Evolutionary conservation across 1,140 invertebrate genomes (phyloP).

Genomic region (Drosophila nasuta): DNA sequence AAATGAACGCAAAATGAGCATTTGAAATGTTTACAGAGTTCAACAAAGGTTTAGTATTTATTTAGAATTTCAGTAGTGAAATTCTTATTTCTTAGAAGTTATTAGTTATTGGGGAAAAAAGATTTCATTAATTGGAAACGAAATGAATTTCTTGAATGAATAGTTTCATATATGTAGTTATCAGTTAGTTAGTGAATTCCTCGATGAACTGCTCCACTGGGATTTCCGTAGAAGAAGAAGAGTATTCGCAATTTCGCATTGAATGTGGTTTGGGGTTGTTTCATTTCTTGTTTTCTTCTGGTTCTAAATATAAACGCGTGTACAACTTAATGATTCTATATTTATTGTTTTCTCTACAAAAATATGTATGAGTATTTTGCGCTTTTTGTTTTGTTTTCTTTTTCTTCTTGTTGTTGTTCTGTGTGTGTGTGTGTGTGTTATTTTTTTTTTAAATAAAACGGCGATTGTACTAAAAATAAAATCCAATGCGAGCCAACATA

Average conservation of each 20-base stretch:
- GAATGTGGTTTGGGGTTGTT: background rate
- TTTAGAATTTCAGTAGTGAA: no score
- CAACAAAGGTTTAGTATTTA: no score
- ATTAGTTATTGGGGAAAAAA: no score
- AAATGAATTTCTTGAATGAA: no score
- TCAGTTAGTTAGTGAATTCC: no score
- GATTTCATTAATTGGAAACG: no score
- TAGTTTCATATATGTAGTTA: no score
- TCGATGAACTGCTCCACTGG: no score
- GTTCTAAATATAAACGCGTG: conserved; percentile 83
- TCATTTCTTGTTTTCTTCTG: conserved; percentile 32
- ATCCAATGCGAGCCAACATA: conserved; percentile 22
- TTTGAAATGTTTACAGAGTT: no score
- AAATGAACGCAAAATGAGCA: no score
- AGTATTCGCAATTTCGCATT: conserved; percentile 14
- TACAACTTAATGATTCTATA: conserved; percentile 84
- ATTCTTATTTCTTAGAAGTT: no score
- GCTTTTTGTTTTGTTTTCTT: conserved; percentile 49
- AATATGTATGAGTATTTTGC: conserved; percentile 84
- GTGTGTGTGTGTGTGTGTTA: background rate
- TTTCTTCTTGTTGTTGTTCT: conserved; percentile 7
- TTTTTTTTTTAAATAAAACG: conserved; percentile 60
- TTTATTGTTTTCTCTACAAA: conserved; percentile 84
- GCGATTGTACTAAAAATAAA: conserved; percentile 65
- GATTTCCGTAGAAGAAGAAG: conserved; percentile 1